Conservation (phyloP, 2,888 invertebrate genomes). For the Pollenia labialis region DNA sequence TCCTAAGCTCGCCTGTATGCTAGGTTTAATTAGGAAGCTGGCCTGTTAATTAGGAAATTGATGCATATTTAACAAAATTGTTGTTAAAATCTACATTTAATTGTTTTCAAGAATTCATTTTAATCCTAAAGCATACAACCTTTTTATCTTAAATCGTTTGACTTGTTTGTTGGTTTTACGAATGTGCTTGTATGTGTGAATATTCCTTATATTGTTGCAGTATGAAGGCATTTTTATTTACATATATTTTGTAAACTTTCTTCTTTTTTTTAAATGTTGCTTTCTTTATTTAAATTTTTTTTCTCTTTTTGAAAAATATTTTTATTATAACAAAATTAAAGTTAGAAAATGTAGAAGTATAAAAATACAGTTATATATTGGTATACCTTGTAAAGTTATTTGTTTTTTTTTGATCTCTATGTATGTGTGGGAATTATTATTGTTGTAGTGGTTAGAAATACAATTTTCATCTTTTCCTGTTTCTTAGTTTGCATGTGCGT, state of each 20-base stretch:
- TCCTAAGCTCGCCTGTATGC: no score
- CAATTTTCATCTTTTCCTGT: neutral
- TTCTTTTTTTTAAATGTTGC: constrained; percentile 31
- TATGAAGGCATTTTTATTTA: constrained; percentile 67
- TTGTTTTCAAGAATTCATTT: no score
- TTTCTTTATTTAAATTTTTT: constrained; percentile 15
- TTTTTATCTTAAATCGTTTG: no score
- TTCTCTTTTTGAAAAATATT: constrained; percentile 22
- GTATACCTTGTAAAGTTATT: constrained; percentile 18
- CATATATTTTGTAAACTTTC: constrained; percentile 58
- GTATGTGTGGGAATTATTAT: neutral
- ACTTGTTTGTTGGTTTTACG: neutral
- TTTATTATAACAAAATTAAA: constrained; percentile 53
- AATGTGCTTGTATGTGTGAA: neutral
- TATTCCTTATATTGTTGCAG: constrained; percentile 47
- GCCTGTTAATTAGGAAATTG: no score
- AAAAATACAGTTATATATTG: neutral
- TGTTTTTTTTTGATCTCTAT: neutral
- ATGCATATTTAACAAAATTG: no score
- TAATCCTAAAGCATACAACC: no score
- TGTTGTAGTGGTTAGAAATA: constrained; percentile 29
- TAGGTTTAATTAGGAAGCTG: no score
- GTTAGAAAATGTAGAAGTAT: constrained; percentile 32
- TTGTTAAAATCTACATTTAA: no score
- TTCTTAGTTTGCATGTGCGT: neutral